These are phyloP conservation scores for Darwinula stevensoni DNA, from an alignment of 2,888 invertebrate genomes.

Conservation along the genomic window DNA sequence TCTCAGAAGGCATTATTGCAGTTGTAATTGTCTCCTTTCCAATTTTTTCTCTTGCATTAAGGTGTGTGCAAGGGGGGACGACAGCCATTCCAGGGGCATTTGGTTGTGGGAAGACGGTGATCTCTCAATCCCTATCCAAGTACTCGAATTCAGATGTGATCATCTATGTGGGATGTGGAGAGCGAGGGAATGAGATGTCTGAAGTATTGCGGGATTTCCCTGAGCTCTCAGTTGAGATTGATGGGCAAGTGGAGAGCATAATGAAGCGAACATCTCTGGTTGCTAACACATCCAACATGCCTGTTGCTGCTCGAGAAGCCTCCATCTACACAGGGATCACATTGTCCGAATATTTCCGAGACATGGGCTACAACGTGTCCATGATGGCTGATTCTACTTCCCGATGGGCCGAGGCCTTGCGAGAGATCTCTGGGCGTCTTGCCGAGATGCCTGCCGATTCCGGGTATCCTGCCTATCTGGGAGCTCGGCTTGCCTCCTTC, in stretches of 20 bases:
- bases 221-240: constrained; percentile 86
- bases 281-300: constrained; percentile 99
- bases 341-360: constrained; percentile 85
- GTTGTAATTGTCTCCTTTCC: no score
- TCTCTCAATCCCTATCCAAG: constrained; percentile 95
- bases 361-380: constrained; percentile 97
- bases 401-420: constrained; percentile 97
- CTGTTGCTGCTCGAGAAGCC: constrained; percentile 97
- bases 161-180: constrained; percentile 97
- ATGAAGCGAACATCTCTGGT: constrained; percentile 99
- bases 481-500: constrained; percentile 91
- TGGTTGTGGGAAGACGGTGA: constrained; percentile 99
- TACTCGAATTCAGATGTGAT: constrained; percentile 99
- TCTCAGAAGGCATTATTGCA: no score
- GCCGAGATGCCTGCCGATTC: constrained; percentile 99
- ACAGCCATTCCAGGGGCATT: constrained; percentile 98
- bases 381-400: constrained; percentile 99
- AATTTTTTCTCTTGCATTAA: no score
- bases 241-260: constrained; percentile 80
- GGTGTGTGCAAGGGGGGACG: constrained; percentile 95
- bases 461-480: constrained; percentile 96
- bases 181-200: constrained; percentile 99
- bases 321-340: constrained; percentile 99
- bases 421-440: constrained; percentile 95
- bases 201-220: constrained; percentile 96